Evolutionary conservation across 1,140 invertebrate genomes (phyloP).

Genomic region (Nylanderia fulva): DNA sequence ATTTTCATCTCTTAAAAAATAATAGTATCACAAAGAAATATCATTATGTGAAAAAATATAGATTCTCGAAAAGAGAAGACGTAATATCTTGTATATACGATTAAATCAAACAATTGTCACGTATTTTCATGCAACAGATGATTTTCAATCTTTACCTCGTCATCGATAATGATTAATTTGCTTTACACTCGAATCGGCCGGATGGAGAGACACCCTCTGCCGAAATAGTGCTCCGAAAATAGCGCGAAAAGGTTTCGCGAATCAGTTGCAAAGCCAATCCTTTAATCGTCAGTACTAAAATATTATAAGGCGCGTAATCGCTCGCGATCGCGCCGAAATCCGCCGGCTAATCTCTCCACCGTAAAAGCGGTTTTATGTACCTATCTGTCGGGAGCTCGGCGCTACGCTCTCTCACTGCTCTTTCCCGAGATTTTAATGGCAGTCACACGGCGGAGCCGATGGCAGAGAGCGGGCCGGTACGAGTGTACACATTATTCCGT

Average conservation of each 20-base stretch:
- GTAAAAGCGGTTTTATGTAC: constrained; percentile 76
- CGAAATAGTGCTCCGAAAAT: neutral
- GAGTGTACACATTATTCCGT: constrained; percentile 55
- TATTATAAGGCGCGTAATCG: constrained; percentile 76
- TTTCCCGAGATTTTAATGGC: constrained; percentile 66
- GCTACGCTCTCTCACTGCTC: constrained; percentile 56
- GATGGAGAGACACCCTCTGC: neutral
- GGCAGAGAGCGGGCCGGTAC: constrained; percentile 43
- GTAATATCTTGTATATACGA: neutral
- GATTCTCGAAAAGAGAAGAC: neutral
- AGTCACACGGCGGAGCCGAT: constrained; percentile 41
- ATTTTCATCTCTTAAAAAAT: too few species aligned
- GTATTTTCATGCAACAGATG: neutral
- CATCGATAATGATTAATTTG: neutral
- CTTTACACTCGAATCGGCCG: neutral
- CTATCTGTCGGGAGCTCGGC: constrained; percentile 42
- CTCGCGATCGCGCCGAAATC: constrained; percentile 71
- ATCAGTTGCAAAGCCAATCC: constrained; percentile 70
- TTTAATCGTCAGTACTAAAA: constrained; percentile 77
- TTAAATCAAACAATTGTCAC: constrained; percentile 1
- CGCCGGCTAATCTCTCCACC: constrained; percentile 71
- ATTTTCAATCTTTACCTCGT: neutral
- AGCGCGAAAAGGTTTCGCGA: constrained; percentile 26
- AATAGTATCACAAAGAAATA: neutral
- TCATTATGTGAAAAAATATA: neutral